Evolutionary conservation across 2,888 invertebrate genomes (phyloP).

Genomic region (Tuberolachnus salignus): DNA sequence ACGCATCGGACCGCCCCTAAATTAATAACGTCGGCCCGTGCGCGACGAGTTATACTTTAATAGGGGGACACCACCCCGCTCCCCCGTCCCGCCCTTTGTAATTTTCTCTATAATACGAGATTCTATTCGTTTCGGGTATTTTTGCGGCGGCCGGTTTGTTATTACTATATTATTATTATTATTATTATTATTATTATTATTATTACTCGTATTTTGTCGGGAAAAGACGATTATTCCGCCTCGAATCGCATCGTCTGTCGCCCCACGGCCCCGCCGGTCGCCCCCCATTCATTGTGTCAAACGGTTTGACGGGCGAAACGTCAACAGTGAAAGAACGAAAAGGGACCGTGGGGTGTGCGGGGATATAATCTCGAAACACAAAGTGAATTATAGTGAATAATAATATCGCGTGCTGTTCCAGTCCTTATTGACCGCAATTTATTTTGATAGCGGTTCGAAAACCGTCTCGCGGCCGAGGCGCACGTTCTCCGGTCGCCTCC

Average conservation of each 20-base stretch:
- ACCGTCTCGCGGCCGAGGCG: conserved; percentile 36
- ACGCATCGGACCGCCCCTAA: no score
- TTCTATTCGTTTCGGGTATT: conserved; percentile 7
- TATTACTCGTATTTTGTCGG: neutral
- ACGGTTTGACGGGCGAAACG: conserved; percentile 53
- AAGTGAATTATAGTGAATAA: conserved; percentile 48
- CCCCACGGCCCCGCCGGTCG: no score
- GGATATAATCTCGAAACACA: neutral
- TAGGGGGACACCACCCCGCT: no score
- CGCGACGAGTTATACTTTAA: no score
- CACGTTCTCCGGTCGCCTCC: conserved; percentile 49
- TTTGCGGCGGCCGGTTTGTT: conserved; percentile 7
- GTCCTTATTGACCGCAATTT: conserved; percentile 56
- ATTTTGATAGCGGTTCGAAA: conserved; percentile 54
- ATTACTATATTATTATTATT: conserved; percentile 18
- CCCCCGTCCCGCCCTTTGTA: no score
- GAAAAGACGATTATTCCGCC: conserved; percentile 46
- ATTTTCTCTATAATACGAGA: no score
- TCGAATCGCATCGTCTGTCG: neutral
- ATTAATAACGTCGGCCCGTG: no score
- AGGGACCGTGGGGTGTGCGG: neutral
- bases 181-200: conserved; percentile 16
- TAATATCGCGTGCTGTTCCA: conserved; percentile 53
- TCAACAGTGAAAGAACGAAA: conserved; percentile 55
- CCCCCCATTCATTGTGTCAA: conserved; percentile 49